phyloP scores from a whole-genome alignment of 1,140 invertebrate species.

The Drosophila burlai region DNA sequence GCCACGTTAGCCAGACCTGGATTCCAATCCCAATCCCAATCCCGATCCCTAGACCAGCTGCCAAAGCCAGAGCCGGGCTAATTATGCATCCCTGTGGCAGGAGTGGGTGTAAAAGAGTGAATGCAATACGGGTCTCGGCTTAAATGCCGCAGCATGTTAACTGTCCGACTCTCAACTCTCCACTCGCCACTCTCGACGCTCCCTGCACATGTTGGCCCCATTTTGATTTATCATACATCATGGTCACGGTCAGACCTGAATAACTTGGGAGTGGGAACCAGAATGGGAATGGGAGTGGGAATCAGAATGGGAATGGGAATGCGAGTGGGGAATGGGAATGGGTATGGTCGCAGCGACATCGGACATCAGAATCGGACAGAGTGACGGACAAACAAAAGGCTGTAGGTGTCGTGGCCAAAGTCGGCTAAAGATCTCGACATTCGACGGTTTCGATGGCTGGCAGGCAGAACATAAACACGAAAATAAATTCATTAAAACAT shows the following conservation, averaged over 20 bases:
- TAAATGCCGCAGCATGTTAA: conserved; percentile 71
- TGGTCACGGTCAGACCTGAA: conserved; percentile 69
- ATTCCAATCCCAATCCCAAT: neutral
- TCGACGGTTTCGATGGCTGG: conserved; percentile 27
- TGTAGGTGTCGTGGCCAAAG: conserved; percentile 41
- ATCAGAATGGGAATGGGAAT: neutral
- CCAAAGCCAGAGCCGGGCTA: conserved; percentile 47
- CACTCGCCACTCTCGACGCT: conserved; percentile 16
- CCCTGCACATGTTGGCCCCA: conserved; percentile 43
- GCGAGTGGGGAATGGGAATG: conserved; percentile 1
- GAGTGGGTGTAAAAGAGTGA: conserved; percentile 7
- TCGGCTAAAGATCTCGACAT: conserved; percentile 38
- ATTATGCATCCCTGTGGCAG: conserved; percentile 54
- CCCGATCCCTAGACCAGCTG: neutral
- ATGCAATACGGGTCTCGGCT: conserved; percentile 65
- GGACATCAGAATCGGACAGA: neutral
- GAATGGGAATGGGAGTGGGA: neutral
- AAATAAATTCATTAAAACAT: conserved; percentile 83
- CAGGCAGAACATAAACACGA: conserved; percentile 72
- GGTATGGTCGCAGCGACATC: conserved; percentile 2
- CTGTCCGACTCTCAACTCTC: conserved; percentile 30
- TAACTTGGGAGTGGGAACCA: conserved; percentile 38
- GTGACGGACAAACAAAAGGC: conserved; percentile 1
- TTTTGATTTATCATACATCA: conserved; percentile 77
- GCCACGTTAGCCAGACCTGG: conserved; percentile 22